Conservation (phyloP, 2,797 vertebrate genomes). For the Darevskia nairensis region DNA sequence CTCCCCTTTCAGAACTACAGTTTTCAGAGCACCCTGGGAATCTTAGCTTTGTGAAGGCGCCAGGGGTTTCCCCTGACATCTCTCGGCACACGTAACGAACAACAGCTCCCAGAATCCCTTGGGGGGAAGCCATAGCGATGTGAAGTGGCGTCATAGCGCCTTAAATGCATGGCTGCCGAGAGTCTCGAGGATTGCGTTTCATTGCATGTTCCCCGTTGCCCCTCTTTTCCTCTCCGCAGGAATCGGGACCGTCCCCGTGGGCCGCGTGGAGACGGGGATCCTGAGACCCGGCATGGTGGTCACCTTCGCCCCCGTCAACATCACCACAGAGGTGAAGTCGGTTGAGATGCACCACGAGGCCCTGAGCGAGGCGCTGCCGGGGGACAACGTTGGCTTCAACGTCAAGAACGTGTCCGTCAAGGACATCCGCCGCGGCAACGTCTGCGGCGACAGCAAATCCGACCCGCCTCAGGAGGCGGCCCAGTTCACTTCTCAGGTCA, state of each 20-base stretch:
- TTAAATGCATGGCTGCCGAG: too few relatives aligned
- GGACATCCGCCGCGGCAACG: conserved; percentile 84
- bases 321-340: conserved; percentile 86
- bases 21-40: too few relatives aligned
- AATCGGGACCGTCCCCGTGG: conserved; percentile 84
- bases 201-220: background rate
- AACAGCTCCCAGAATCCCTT: too few relatives aligned
- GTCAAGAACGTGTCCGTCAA: conserved; percentile 86
- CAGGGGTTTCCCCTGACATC: too few relatives aligned
- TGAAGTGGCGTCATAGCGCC: too few relatives aligned
- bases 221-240: conserved; percentile 57
- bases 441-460: conserved; percentile 85
- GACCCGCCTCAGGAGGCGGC: conserved; percentile 83
- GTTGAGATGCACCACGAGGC: conserved; percentile 87
- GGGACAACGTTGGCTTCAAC: conserved; percentile 84
- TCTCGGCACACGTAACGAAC: too few relatives aligned
- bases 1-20: too few relatives aligned
- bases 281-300: conserved; percentile 85
- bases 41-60: too few relatives aligned
- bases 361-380: conserved; percentile 82
- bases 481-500: conserved; percentile 84
- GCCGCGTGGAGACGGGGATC: conserved; percentile 84
- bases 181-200: background rate
- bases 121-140: too few relatives aligned
- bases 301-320: conserved; percentile 84